These are phyloP conservation scores for Gymnodraco acuticeps DNA, from an alignment of 2,797 vertebrate species.

Conservation along the genomic window DNA sequence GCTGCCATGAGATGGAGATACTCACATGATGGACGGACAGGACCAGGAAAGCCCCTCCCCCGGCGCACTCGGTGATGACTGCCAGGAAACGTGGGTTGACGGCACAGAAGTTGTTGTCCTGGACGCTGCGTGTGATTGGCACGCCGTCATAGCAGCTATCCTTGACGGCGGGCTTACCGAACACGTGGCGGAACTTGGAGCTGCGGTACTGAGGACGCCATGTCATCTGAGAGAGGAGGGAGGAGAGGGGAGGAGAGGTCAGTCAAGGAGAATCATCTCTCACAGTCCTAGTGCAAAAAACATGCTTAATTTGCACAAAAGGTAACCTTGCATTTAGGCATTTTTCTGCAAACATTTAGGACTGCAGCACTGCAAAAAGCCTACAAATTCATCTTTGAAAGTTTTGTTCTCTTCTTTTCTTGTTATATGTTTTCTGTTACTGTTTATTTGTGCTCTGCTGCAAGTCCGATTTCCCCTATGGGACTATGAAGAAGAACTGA, in stretches of 20 bases:
- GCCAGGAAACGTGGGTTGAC: conserved; percentile 94
- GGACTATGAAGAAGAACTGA: too few species aligned
- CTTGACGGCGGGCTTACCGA: conserved; percentile 91
- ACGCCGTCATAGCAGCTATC: conserved; percentile 93
- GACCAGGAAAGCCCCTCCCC: conserved; percentile 92
- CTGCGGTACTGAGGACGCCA: conserved; percentile 93
- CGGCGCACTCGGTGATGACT: conserved; percentile 91
- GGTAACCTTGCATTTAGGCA: too few species aligned
- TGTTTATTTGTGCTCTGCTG: too few species aligned
- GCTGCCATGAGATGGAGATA: conserved; percentile 12
- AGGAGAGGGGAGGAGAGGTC: conserved; percentile 28
- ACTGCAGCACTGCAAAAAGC: too few species aligned
- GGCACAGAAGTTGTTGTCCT: conserved; percentile 94
- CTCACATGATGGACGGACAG: conserved; percentile 92
- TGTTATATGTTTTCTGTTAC: too few species aligned
- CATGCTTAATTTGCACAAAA: too few species aligned
- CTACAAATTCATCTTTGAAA: too few species aligned
- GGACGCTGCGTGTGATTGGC: conserved; percentile 92
- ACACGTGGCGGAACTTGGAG: conserved; percentile 97
- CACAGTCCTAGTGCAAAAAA: neutral
- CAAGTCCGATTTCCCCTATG: too few species aligned
- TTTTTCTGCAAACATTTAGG: too few species aligned
- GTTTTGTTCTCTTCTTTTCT: too few species aligned
- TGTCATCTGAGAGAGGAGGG: conserved; percentile 88
- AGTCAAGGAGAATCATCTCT: conserved; percentile 48